phyloP scores from a whole-genome alignment of 2,888 invertebrate genomes.

The Conus canariensis region DNA sequence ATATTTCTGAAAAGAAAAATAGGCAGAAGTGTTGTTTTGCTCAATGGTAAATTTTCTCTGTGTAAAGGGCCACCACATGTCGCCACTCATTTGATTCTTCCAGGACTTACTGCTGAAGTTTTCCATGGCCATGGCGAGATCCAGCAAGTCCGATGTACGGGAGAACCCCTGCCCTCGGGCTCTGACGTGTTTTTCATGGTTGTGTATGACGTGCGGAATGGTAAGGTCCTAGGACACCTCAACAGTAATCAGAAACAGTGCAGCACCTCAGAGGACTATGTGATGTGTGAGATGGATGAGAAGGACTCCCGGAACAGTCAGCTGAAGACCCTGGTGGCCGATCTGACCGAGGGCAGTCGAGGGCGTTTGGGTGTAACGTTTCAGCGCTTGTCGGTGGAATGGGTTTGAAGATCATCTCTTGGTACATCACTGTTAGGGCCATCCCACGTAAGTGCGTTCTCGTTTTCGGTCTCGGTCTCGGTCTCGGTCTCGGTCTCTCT shows the following conservation, averaged over 20 bases:
- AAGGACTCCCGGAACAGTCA: not conserved
- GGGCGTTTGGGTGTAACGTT: constrained; percentile 26
- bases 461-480: too few species aligned
- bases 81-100: too few species aligned
- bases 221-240: not conserved
- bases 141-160: constrained; percentile 2
- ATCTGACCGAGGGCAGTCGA: constrained; percentile 35
- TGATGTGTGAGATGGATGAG: not conserved
- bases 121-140: not conserved
- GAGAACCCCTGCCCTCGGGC: not conserved
- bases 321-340: not conserved
- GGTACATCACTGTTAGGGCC: too few species aligned
- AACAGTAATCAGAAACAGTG: constrained; percentile 5
- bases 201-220: not conserved
- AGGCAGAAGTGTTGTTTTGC: too few species aligned
- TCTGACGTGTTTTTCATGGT: not conserved
- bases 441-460: too few species aligned
- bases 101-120: too few species aligned
- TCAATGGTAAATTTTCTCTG: too few species aligned
- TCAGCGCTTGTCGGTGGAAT: too few species aligned
- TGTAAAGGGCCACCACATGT: too few species aligned
- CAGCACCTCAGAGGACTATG: not conserved
- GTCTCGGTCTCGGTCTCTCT: too few species aligned
- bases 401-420: too few species aligned
- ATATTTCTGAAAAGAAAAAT: too few species aligned